Percentiles rank a stretch among this genome's conserved stretches.
Conservation (phyloP, 2,888 invertebrate genomes). For the Panzeria rudis region DNA sequence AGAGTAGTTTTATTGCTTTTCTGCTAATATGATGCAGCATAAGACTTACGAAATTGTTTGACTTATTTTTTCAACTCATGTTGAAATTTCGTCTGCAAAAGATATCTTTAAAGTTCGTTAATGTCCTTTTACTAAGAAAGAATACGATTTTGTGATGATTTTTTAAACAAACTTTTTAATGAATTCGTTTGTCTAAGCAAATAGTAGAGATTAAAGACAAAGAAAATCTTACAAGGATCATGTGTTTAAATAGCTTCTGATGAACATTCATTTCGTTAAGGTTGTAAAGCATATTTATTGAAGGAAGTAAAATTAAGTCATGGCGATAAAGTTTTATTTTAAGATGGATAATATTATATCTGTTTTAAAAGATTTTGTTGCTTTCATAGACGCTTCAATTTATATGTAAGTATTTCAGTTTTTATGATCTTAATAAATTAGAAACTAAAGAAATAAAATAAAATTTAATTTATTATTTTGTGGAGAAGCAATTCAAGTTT, state of each 20-base stretch:
- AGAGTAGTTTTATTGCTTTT: neutral
- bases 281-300: neutral
- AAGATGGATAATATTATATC: neutral
- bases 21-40: neutral
- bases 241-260: constrained; percentile 25
- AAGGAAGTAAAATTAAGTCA: neutral
- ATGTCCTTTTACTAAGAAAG: constrained; percentile 1
- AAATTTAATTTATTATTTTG: neutral
- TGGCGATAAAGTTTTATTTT: neutral
- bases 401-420: too few species aligned
- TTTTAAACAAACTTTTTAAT: too few species aligned
- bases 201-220: constrained; percentile 29
- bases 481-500: neutral
- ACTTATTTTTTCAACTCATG: neutral
- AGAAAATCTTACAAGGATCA: neutral
- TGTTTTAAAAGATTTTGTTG: neutral
- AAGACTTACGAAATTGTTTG: neutral
- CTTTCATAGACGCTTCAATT: neutral
- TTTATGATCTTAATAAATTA: neutral
- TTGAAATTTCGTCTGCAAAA: constrained; percentile 4
- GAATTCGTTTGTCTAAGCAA: neutral
- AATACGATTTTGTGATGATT: neutral
- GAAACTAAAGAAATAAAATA: too few species aligned
- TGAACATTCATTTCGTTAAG: neutral
- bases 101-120: neutral